These are phyloP conservation scores for Parnassius apollo DNA, from an alignment of 2,888 invertebrate genomes.

Conservation along the genomic window DNA sequence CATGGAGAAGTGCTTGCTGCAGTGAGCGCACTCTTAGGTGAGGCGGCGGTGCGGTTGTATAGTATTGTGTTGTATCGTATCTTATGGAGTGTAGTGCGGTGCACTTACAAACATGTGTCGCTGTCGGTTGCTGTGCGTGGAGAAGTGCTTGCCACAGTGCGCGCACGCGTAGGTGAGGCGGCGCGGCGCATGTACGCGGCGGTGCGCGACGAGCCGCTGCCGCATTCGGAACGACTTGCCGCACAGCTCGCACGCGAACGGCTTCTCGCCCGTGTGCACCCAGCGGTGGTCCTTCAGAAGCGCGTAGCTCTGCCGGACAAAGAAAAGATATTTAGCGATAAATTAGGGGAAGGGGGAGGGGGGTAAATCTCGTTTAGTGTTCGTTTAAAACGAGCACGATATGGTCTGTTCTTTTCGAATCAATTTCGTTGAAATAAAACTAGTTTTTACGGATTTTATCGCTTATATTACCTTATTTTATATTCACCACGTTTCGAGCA, in stretches of 20 bases:
- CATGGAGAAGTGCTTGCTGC: constrained; percentile 35
- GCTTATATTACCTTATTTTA: too few relatives aligned
- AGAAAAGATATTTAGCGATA: background rate
- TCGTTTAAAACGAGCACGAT: too few relatives aligned
- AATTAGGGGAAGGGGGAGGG: background rate
- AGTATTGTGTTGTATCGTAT: too few relatives aligned
- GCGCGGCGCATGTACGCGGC: constrained; percentile 55
- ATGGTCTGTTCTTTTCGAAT: too few relatives aligned
- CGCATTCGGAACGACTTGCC: constrained; percentile 67
- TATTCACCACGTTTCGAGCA: too few relatives aligned
- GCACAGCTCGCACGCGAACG: constrained; percentile 68
- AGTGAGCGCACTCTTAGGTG: constrained; percentile 49
- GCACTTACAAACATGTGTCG: constrained; percentile 71
- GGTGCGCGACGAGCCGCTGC: constrained; percentile 62
- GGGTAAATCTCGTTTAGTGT: too few relatives aligned
- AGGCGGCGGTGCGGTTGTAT: constrained; percentile 50
- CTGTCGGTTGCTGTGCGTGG: constrained; percentile 66
- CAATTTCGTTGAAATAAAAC: too few relatives aligned
- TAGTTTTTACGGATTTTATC: too few relatives aligned
- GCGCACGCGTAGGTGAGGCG: constrained; percentile 52
- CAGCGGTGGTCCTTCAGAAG: constrained; percentile 71
- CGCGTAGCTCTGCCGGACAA: constrained; percentile 55
- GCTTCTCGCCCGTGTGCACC: constrained; percentile 70
- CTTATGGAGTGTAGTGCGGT: too few relatives aligned
- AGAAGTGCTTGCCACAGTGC: constrained; percentile 67